Base-by-base conservation (phyloP, 2,888 invertebrate genomes). In the Hypomecis punctinalis region DNA sequence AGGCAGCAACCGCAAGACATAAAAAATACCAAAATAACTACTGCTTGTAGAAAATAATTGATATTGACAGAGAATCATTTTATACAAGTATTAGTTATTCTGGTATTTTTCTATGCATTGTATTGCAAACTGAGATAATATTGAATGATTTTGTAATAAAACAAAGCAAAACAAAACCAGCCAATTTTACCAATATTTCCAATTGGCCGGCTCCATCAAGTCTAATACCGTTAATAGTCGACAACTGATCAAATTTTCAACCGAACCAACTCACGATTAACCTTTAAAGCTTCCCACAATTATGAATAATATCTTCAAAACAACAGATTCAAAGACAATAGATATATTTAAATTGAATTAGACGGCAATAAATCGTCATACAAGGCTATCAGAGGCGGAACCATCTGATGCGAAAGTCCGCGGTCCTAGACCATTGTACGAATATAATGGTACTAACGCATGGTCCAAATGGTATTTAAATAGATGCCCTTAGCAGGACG, bases 281-380 rank as follows among this genome's bases (percentile, higher is more conserved):
- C 80, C 82, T 82, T 81, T 79, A 61, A 52, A 49, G 60, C 72
- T 79, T 82, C 81, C 73, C 82, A 82, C 80, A 80, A 77, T 79
- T 78, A 76, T 61, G 61, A 61, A 57, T 61, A 65, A 61, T 75
- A 71, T 66, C 66, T 66, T 68, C 61, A 68, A 70, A 70, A 63
- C 65, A 59, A 46, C 54, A 51, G 62, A 61, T 47, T 47, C 48
- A 67, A 70, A 80, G 82, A 88, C 88, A 86, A 89, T 88, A 83
- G 81, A 79, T 79, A 80, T 83, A 87, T 91, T 91, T 90, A 90
- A 89, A 91, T 91, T 90, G 89, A 91, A 90, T 90, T 88, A 84
- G 84, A 77, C 78, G 73, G 87, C 84, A 90, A 91, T 92, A 93
- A 91, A 91, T 92, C 90, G 85, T 88, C 86, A 81, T 82, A 90